A percentile compares a stretch with the other conserved stretches of the same genome.
Evolutionary conservation across 2,113 vertebrate species (phyloP).

Genomic region (Coturnix japonica): DNA sequence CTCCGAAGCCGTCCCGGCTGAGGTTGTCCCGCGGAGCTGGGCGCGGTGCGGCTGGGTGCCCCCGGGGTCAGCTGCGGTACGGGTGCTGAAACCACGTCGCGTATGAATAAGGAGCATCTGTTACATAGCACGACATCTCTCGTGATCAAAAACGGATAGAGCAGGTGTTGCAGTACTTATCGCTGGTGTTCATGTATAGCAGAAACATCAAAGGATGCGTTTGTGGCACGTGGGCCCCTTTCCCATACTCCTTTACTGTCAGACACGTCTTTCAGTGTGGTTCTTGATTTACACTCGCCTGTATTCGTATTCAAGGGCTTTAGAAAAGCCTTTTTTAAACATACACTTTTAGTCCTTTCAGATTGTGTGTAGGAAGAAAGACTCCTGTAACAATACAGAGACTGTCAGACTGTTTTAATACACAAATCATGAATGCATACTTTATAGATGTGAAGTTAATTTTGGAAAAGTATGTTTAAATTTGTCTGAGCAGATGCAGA

Average conservation of each 20-base stretch:
- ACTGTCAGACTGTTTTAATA: not conserved
- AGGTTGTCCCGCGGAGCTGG: not conserved
- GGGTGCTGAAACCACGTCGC: not conserved
- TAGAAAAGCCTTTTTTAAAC: not conserved
- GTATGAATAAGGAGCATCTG: rapidly evolving
- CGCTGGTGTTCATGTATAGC: too few species aligned
- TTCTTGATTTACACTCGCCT: not conserved
- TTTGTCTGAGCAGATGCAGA: not conserved
- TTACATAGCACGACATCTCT: rapidly evolving
- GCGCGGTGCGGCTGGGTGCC: too few species aligned
- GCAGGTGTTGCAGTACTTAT: too few species aligned
- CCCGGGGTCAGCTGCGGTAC: too few species aligned
- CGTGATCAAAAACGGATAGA: too few species aligned
- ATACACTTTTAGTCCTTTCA: not conserved
- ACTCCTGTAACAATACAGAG: not conserved
- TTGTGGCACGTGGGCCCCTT: not conserved
- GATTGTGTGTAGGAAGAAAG: not conserved
- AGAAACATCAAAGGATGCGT: not conserved
- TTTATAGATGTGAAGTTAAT: not conserved
- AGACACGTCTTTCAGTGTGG: not conserved
- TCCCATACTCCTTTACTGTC: rapidly evolving
- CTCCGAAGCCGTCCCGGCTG: too few species aligned
- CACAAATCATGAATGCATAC: not conserved
- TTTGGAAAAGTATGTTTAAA: not conserved
- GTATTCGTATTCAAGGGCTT: not conserved